These are phyloP conservation scores for Columbina picui DNA, from an alignment of 2,113 vertebrate genomes.

Conservation along the genomic window DNA sequence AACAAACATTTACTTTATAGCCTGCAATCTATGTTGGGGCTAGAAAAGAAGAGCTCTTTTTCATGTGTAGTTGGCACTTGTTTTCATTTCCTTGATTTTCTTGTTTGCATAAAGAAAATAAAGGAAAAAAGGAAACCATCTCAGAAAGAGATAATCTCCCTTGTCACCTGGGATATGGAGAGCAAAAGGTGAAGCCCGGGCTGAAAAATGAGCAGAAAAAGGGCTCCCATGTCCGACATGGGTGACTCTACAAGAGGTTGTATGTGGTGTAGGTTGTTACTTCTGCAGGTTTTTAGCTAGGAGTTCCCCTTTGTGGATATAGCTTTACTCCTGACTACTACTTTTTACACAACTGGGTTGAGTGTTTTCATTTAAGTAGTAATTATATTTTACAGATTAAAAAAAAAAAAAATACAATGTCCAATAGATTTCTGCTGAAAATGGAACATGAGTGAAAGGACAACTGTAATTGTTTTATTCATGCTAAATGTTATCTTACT, in stretches of 20 bases:
- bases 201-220: neutral
- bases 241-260: neutral
- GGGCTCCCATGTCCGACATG: neutral
- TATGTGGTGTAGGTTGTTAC: neutral
- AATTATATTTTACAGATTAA: neutral
- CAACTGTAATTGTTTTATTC: neutral
- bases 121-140: neutral
- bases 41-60: neutral
- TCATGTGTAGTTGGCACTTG: neutral
- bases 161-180: neutral
- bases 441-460: neutral
- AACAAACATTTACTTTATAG: neutral
- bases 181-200: neutral
- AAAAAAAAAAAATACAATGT: neutral
- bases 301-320: neutral
- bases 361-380: neutral
- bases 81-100: neutral
- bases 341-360: fast-evolving
- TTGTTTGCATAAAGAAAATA: neutral
- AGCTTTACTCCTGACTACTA: neutral
- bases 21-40: neutral
- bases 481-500: neutral
- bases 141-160: neutral
- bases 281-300: neutral
- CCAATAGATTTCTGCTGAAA: neutral